Percentiles rank a stretch among this genome's conserved stretches.
phyloP scores from a whole-genome alignment of 2,888 invertebrate species.

The Ophraella communa region DNA sequence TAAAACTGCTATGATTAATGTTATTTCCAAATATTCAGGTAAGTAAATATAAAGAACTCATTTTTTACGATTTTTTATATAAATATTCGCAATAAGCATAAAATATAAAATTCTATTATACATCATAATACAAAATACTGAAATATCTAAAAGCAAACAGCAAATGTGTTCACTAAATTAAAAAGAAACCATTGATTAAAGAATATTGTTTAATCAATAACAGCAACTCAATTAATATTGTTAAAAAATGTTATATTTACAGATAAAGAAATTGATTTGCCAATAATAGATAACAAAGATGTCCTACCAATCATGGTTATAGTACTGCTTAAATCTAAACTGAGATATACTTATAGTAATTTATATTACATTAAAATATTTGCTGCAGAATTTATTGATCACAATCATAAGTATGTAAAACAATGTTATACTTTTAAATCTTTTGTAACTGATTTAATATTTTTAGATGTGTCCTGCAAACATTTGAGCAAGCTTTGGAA shows the following conservation, averaged over 20 bases:
- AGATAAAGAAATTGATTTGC: slow-evolving; percentile 52
- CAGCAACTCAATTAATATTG: neutral
- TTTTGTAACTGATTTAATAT: neutral
- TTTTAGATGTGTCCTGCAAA: slow-evolving; percentile 46
- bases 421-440: neutral
- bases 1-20: slow-evolving; percentile 58
- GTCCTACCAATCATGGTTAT: slow-evolving; percentile 57
- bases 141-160: no score
- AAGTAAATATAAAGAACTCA: no score
- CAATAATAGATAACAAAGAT: slow-evolving; percentile 53
- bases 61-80: no score
- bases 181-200: no score
- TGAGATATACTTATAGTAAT: slow-evolving; percentile 59
- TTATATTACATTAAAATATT: slow-evolving; percentile 59
- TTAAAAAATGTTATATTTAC: slow-evolving; percentile 20
- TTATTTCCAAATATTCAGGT: slow-evolving; percentile 54
- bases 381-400: slow-evolving; percentile 48
- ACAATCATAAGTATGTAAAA: slow-evolving; percentile 13
- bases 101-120: no score
- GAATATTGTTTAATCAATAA: no score
- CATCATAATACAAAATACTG: no score
- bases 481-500: slow-evolving; percentile 46
- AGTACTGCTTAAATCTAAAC: slow-evolving; percentile 59
- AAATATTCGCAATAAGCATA: neutral
- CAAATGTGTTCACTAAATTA: no score